These are phyloP conservation scores for Lophochroa leadbeateri DNA, from an alignment of 2,113 vertebrate species.

Conservation along the genomic window DNA sequence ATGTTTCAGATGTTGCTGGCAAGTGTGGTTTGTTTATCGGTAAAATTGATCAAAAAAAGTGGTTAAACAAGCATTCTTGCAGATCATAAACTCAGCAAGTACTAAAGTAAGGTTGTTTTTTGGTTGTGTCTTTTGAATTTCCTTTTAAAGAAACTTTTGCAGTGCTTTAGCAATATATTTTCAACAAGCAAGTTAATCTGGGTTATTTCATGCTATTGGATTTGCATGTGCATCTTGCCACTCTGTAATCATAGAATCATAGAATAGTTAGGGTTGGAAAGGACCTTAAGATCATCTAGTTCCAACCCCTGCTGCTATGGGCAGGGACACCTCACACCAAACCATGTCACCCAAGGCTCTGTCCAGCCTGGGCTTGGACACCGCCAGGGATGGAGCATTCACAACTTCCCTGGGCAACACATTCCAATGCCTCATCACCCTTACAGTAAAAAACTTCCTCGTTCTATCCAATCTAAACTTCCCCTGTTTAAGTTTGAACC, in stretches of 20 bases:
- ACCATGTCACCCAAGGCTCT: no score
- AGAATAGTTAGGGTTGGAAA: no score
- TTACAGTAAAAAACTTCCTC: no score
- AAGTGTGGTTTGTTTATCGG: slow-evolving; percentile 13
- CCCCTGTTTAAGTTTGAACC: no score
- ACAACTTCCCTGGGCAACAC: no score
- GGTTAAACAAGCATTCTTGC: background rate
- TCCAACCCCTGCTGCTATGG: no score
- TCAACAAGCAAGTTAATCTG: background rate
- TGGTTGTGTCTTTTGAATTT: slow-evolving; percentile 3
- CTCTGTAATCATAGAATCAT: background rate
- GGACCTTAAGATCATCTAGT: no score
- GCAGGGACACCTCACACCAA: no score
- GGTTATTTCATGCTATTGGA: background rate
- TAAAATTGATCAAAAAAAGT: background rate
- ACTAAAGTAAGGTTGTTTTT: background rate
- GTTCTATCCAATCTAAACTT: no score
- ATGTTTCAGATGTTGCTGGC: background rate
- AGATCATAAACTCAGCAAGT: background rate
- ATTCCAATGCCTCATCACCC: no score
- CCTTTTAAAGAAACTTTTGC: background rate
- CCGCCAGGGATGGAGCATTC: no score
- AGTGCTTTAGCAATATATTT: background rate
- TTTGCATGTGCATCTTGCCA: background rate
- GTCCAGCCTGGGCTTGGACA: no score